phyloP scores from a whole-genome alignment of 2,888 invertebrate species.

The Augiades crinisus region DNA sequence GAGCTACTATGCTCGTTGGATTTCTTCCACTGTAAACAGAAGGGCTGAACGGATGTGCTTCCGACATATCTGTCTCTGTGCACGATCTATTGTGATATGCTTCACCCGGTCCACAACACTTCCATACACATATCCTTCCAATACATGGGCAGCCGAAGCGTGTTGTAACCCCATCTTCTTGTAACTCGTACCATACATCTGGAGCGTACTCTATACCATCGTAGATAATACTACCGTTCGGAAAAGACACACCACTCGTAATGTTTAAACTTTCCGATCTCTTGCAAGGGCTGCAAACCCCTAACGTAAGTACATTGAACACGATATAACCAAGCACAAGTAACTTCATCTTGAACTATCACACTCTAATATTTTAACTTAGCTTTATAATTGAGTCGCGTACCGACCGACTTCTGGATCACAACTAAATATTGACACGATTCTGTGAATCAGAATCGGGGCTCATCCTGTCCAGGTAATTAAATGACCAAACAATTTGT shows the following conservation, averaged over 20 bases:
- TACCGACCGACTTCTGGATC: not conserved
- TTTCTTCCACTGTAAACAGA: slow-evolving; percentile 52
- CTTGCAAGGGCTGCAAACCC: slow-evolving; percentile 48
- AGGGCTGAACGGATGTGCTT: slow-evolving; percentile 58
- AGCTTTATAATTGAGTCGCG: no score
- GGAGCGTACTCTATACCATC: slow-evolving; percentile 53
- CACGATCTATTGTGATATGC: slow-evolving; percentile 48
- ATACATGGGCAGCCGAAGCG: slow-evolving; percentile 65
- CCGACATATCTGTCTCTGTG: slow-evolving; percentile 38
- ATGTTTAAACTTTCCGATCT: slow-evolving; percentile 59
- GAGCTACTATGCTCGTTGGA: slow-evolving; percentile 41
- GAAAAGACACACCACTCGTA: slow-evolving; percentile 44
- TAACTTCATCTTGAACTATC: slow-evolving; percentile 40
- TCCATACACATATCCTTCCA: slow-evolving; percentile 57
- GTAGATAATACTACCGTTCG: slow-evolving; percentile 54
- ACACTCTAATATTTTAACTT: no score
- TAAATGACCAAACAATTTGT: slow-evolving; percentile 12
- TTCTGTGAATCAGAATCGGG: slow-evolving; percentile 3
- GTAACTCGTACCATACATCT: slow-evolving; percentile 53
- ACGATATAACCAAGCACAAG: slow-evolving; percentile 35
- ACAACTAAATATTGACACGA: not conserved
- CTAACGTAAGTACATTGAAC: slow-evolving; percentile 34
- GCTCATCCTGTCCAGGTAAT: slow-evolving; percentile 11
- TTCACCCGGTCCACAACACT: slow-evolving; percentile 54
- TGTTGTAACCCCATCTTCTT: slow-evolving; percentile 40